These are phyloP conservation scores for Takifugu flavidus DNA, from an alignment of 2,113 vertebrate species.

Conservation along the genomic window DNA sequence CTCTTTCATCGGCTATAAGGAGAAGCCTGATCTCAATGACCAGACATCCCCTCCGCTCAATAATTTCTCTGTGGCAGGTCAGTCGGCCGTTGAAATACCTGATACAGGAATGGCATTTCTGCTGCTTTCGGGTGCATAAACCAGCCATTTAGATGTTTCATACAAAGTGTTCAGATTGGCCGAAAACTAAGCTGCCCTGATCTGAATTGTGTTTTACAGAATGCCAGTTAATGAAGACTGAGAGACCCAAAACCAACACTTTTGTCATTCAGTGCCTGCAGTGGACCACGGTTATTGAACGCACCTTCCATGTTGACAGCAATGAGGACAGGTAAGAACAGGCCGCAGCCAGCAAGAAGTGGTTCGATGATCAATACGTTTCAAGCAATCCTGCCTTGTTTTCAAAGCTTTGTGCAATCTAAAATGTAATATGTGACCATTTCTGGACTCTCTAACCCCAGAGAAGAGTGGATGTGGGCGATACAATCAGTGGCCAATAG, in stretches of 20 bases:
- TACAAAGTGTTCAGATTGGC: not conserved
- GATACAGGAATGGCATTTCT: not conserved
- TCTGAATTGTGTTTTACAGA: slow-evolving; percentile 45
- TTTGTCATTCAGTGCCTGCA: slow-evolving; percentile 90
- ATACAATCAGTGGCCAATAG: slow-evolving; percentile 87
- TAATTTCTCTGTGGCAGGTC: slow-evolving; percentile 89
- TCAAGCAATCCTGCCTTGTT: not conserved
- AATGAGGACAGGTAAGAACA: slow-evolving; percentile 78
- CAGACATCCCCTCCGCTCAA: slow-evolving; percentile 82
- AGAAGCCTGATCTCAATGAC: slow-evolving; percentile 80
- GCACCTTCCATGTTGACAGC: slow-evolving; percentile 88
- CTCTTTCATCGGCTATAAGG: slow-evolving; percentile 90
- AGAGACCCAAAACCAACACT: slow-evolving; percentile 84
- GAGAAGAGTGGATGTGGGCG: slow-evolving; percentile 87
- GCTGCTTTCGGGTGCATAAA: not conserved
- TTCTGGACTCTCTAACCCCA: slow-evolving; percentile 34
- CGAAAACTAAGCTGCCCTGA: not conserved
- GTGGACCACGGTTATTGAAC: slow-evolving; percentile 89
- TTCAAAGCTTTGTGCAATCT: not conserved
- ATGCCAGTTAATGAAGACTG: slow-evolving; percentile 80
- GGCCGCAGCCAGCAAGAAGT: not conserved
- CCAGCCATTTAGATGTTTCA: not conserved
- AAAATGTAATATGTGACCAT: not conserved
- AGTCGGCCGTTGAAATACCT: slow-evolving; percentile 3
- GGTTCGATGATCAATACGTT: not conserved